Evolutionary conservation across 2,113 vertebrate species (phyloP).

Genomic region (Melanostigma gelatinosum): DNA sequence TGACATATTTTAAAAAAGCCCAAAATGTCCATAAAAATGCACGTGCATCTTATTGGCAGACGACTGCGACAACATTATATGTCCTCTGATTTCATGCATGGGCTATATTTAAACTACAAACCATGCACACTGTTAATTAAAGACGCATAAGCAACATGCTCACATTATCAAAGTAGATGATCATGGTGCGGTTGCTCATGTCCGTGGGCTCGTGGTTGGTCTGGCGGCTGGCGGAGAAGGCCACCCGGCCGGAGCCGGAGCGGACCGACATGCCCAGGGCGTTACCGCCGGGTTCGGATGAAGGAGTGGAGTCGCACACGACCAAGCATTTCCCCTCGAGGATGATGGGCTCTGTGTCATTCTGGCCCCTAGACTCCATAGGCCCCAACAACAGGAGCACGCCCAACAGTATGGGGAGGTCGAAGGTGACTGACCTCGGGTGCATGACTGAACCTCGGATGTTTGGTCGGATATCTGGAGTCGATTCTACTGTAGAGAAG

Average conservation of each 20-base stretch:
- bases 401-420: conserved; percentile 55
- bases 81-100: neutral
- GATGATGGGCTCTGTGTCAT: conserved; percentile 87
- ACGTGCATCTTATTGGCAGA: conserved; percentile 7
- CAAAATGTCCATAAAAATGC: neutral
- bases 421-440: conserved; percentile 34
- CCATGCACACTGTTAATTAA: neutral
- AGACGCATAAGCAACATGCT: conserved; percentile 33
- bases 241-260: conserved; percentile 82
- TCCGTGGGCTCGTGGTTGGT: conserved; percentile 87
- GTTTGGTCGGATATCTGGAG: conserved; percentile 20
- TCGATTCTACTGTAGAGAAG: conserved; percentile 10
- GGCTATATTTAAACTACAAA: neutral
- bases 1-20: conserved; percentile 1
- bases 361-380: conserved; percentile 73
- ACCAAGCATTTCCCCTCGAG: conserved; percentile 86
- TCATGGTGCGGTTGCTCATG: conserved; percentile 87
- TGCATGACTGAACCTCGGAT: conserved; percentile 58
- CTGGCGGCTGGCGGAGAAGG: conserved; percentile 85
- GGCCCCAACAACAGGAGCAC: conserved; percentile 71
- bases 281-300: conserved; percentile 80
- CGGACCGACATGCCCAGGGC: conserved; percentile 86
- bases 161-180: conserved; percentile 87
- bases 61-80: neutral
- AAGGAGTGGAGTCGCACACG: conserved; percentile 86